phyloP scores from a whole-genome alignment of 2,797 vertebrate genomes.

The Crypturellus tataupa region DNA sequence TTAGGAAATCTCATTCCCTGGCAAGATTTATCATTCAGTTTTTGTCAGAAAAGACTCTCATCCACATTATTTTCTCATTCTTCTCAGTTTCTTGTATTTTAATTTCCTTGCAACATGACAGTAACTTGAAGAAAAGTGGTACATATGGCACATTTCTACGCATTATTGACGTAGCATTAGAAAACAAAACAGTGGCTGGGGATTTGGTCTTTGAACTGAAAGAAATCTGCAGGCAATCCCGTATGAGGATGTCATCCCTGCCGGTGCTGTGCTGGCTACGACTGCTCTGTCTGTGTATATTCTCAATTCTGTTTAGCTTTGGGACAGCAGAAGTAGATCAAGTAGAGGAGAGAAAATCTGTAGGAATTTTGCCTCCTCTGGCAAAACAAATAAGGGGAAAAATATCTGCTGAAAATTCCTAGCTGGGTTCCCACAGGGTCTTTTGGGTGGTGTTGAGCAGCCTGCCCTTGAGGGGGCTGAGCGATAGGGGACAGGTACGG shows the following conservation, averaged over 20 bases:
- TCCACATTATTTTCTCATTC: not conserved
- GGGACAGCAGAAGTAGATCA: not conserved
- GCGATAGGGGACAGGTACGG: too few species aligned
- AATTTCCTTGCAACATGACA: not conserved
- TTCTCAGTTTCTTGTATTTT: not conserved
- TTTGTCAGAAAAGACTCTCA: not conserved
- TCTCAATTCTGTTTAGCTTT: not conserved
- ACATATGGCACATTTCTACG: not conserved
- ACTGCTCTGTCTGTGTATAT: not conserved
- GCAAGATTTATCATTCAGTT: not conserved
- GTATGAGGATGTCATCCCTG: not conserved
- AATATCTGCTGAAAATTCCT: not conserved
- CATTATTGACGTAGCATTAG: not conserved
- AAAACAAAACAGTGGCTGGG: not conserved
- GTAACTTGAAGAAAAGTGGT: not conserved
- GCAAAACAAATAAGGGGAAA: not conserved
- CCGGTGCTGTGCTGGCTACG: not conserved
- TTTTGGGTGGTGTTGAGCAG: not conserved
- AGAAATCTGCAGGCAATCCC: not conserved
- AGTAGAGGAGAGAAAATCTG: not conserved
- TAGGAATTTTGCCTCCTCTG: not conserved
- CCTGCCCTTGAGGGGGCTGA: not conserved
- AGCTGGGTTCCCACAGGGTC: not conserved
- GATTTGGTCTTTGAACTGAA: slow-evolving; percentile 4
- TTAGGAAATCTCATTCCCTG: not conserved